Evolutionary conservation across 2,888 invertebrate genomes (phyloP).

Genomic region (Lordiphosa andalusiaca): DNA sequence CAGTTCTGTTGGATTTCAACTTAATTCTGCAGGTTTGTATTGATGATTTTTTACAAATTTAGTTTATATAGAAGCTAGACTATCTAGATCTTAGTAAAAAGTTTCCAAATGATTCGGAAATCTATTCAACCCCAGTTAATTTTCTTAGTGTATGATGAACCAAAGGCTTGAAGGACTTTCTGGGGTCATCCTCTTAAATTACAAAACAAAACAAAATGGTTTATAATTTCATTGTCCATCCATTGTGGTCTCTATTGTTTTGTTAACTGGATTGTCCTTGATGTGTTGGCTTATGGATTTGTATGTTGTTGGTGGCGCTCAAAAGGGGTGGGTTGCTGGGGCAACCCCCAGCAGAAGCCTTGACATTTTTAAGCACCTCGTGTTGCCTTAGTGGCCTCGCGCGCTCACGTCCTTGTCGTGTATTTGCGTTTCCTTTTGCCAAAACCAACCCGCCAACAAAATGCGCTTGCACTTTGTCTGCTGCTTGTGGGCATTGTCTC

Average conservation of each 20-base stretch:
- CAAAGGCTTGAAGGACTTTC: too few species aligned
- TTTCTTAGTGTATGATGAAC: too few species aligned
- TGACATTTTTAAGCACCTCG: slow-evolving; percentile 41
- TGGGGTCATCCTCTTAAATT: background rate
- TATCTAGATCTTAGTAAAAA: too few species aligned
- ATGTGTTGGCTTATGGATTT: slow-evolving; percentile 39
- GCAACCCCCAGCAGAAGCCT: slow-evolving; percentile 19
- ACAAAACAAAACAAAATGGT: too few species aligned
- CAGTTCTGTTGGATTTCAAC: too few species aligned
- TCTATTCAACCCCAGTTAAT: too few species aligned
- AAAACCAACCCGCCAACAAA: slow-evolving; percentile 26
- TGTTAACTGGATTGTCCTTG: slow-evolving; percentile 56
- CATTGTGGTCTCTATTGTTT: slow-evolving; percentile 29
- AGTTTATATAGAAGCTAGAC: too few species aligned
- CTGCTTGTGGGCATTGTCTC: background rate
- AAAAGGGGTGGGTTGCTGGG: slow-evolving; percentile 10
- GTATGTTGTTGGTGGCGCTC: slow-evolving; percentile 3
- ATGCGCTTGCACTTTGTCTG: slow-evolving; percentile 36
- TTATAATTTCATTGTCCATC: background rate
- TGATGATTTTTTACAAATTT: too few species aligned
- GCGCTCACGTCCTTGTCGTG: slow-evolving; percentile 53
- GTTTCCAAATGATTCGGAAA: too few species aligned
- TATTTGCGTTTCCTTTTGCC: slow-evolving; percentile 45
- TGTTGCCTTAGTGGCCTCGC: slow-evolving; percentile 26
- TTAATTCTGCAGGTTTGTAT: too few species aligned